Base-by-base conservation (phyloP, 2,113 vertebrate species). In the Perognathus longimembris region DNA sequence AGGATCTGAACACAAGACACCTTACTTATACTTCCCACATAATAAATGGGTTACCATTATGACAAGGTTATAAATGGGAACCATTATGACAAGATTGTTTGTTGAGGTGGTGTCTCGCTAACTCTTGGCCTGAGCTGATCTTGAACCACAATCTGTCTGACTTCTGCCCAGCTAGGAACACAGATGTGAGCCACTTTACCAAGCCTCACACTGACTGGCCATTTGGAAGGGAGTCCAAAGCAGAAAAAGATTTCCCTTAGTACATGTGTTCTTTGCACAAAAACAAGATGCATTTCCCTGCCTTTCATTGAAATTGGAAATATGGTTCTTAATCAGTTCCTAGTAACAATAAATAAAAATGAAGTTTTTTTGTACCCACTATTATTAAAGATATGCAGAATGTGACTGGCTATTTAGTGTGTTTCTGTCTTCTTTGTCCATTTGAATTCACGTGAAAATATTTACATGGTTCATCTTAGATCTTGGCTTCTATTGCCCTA, bases 331-430 rank as follows among this genome's bases (percentile, higher is more conserved):
- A 45, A 45, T 21, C 71, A 81, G 8, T 42, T 89, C 40, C 50
- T 79, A 45, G 54, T 84, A 91, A n/a, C 40, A 73, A 74, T 34
- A 83, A 87, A 76, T 54, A 63, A 75, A 93, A 94, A 42, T 5
- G 61, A 75, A 21, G 4, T 50, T 45, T 67, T 85, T 74, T 24
- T 90, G 69, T 57, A 88, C 8, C 12, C 20, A 81, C 32, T 63
- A 71, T 85, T 88, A 59, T 17, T 83, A 79, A 54, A 71, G 40
- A 69, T 57, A 91, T 6, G 3, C 34, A 64, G 89, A 69, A 36
- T 22, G 1, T 30, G 45, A 50, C 42, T 73, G 71, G 73, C 70
- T 83, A 64, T 45, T 85, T n/a, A 63, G 32, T 42, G 30, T 66
- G 7, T 22, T 79, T 8, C 14, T 94, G 7, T 32, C 67, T 22